These are phyloP conservation scores for Stenodera caucasica DNA, from an alignment of 2,888 invertebrate species.

Conservation along the genomic window DNA sequence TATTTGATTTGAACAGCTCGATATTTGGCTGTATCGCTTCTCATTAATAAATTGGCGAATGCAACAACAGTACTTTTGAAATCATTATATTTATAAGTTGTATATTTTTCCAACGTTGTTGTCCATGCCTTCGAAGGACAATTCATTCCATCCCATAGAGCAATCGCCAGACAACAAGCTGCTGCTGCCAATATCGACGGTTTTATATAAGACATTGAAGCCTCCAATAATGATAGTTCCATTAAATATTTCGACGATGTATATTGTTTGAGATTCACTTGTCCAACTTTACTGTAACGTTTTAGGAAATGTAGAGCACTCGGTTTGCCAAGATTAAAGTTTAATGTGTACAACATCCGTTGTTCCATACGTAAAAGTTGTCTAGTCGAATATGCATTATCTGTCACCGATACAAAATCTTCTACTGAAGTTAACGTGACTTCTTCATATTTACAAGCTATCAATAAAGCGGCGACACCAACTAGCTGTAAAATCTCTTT, in stretches of 20 bases:
- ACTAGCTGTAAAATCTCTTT: conserved; percentile 72
- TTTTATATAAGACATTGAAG: conserved; percentile 72
- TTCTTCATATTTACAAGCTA: conserved; percentile 96
- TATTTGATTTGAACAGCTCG: conserved; percentile 74
- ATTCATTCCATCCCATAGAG: not conserved
- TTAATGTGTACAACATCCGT: conserved; percentile 72
- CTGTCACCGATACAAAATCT: conserved; percentile 91
- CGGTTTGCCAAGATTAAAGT: conserved; percentile 83
- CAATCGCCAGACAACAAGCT: not conserved
- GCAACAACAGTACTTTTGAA: conserved; percentile 69
- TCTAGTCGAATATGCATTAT: conserved; percentile 76
- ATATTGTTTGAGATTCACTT: conserved; percentile 60
- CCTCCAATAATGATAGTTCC: conserved; percentile 81
- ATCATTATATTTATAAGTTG: conserved; percentile 70
- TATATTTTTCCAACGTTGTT: conserved; percentile 65
- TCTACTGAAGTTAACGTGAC: conserved; percentile 82
- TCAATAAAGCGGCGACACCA: conserved; percentile 85
- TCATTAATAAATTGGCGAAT: conserved; percentile 69
- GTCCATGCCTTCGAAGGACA: not conserved
- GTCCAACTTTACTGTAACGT: conserved; percentile 66
- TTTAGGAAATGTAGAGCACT: conserved; percentile 87
- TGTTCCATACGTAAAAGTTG: conserved; percentile 85
- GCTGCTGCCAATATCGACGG: conserved; percentile 82
- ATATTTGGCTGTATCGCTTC: conserved; percentile 70
- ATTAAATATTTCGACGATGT: conserved; percentile 81